Base-by-base conservation (phyloP, 2,113 vertebrate genomes). In the Pelecanoides urinatrix region DNA sequence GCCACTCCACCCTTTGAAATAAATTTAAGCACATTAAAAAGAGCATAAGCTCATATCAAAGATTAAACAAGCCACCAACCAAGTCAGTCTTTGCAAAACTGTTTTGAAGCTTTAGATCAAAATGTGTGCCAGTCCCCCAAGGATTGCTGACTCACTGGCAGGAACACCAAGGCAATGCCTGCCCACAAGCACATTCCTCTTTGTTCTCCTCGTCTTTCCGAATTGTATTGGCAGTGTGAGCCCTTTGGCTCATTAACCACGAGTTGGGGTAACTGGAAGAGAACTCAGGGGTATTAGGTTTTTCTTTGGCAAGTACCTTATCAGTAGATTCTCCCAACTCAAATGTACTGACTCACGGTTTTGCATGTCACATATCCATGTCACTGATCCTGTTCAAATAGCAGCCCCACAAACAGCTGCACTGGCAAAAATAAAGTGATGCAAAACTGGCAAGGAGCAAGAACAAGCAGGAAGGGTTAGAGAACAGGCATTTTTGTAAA, bases 191-290 rank as follows among this genome's bases (percentile, higher is more conserved):
- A 34, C 49, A 0, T 14, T 30, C 47, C 78, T 52, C 92, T 59
- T 32, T 72, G 44, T 72, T 79, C 75, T 75, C n/a, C 25, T 47
- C 0, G 4, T 34, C 67, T 50, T 42, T 50, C 62, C 12, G 0
- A 81, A 26, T 4, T 16, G 21, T 0, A 3, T 0, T 2, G 36
- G 56, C 58, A 30, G 49, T 0, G 5, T 0, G 0, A 45, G n/a
- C 50, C 44, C 50, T 25, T 27, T 17, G 40, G 21, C 50, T 92
- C 84, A 3, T 29, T 16, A 74, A 47, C 23, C 27, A 10, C 0
- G 13, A 52, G 49, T 0, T 44, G 74, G 38, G 44, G 13, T 9
- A 45, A 67, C 19, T n/a, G 67, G 5, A 45, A 84, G 9, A 32
- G 38, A 63, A 63, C 55, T 52, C 50, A 2, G 11, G 17, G 25